A percentile compares a stretch with the other conserved stretches of the same genome.
Conservation (phyloP, 2,888 invertebrate genomes). For the Athripsodes cinereus region DNA sequence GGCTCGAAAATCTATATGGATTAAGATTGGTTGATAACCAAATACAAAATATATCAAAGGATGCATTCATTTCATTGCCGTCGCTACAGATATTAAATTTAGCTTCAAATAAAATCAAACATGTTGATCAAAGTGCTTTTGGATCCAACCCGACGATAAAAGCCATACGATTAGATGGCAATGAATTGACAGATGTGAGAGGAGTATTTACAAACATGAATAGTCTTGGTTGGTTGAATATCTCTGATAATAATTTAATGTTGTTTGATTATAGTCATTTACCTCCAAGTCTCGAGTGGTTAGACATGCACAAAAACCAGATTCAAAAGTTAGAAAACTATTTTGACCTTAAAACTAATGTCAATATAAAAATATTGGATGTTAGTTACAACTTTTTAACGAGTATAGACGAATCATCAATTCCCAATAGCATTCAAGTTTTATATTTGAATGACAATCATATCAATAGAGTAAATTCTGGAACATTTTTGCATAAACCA, state of each 20-base stretch:
- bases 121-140: conserved; percentile 73
- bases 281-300: conserved; percentile 68
- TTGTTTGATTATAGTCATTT: conserved; percentile 79
- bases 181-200: conserved; percentile 70
- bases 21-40: conserved; percentile 75
- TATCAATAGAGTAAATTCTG: conserved; percentile 62
- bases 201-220: conserved; percentile 69
- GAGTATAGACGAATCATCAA: conserved; percentile 60
- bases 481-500: conserved; percentile 64
- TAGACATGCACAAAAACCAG: conserved; percentile 76
- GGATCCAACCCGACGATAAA: conserved; percentile 65
- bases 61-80: conserved; percentile 64
- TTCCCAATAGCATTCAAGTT: conserved; percentile 68
- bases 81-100: conserved; percentile 73
- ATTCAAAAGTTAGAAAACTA: conserved; percentile 70
- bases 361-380: conserved; percentile 68
- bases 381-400: conserved; percentile 67
- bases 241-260: conserved; percentile 69
- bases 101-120: conserved; percentile 70
- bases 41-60: conserved; percentile 68
- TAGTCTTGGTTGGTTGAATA: conserved; percentile 73
- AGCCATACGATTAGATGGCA: conserved; percentile 71
- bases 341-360: conserved; percentile 58
- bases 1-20: conserved; percentile 67
- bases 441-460: conserved; percentile 69